Evolutionary conservation across 92 coral and sea anemone genomes (phyloP), one percentile per base, ranked within the genome.

Genomic region (Porites rus): DNA sequence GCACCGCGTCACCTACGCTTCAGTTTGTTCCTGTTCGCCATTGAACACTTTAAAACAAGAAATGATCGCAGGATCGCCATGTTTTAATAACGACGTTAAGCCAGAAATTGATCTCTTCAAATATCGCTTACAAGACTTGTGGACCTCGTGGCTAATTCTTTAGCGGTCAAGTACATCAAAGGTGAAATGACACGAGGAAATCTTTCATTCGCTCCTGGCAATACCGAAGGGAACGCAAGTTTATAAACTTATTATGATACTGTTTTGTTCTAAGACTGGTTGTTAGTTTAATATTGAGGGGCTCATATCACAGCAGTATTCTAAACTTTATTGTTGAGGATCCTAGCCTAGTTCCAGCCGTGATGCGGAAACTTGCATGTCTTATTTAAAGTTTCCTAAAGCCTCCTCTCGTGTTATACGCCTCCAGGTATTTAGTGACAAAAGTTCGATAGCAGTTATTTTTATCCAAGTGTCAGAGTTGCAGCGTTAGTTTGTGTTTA

Each of bases 351-450:
- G 84, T 25, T 52, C 46, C 76, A 54, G 76, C 31, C 28, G 59
- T 10, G 43, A 19, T 69, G 50, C 10, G 19, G 38, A 58, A 58
- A 24, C 69, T 7, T 54, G 12, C 58, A 70, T 70, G 64, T 38
- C 43, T 64, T 14, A 56, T 10, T 56, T 56, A 14, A 10, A 14
- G 61, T 60, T 22, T 63, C 62, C 61, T 6, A 70, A 70, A 69
- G 65, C 69, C 83, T 69, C 24, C 54, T 81, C 24, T 51, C 86
- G 86, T 81, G 86, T 54, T 38, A 28, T 81, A 70, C 71, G 86
- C 86, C 86, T 81, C 21, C 1, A 59, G 75, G 59, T 81, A 38
- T 64, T 31, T 12, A 78, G 14, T 54, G 38, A 22, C 76, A 72
- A 81, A 53, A 69, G 19, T 69, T 54, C 86, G 31, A 70, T 60